Evolutionary conservation across 2,888 invertebrate species (phyloP).

Genomic region (Entomobrya multifasciata): DNA sequence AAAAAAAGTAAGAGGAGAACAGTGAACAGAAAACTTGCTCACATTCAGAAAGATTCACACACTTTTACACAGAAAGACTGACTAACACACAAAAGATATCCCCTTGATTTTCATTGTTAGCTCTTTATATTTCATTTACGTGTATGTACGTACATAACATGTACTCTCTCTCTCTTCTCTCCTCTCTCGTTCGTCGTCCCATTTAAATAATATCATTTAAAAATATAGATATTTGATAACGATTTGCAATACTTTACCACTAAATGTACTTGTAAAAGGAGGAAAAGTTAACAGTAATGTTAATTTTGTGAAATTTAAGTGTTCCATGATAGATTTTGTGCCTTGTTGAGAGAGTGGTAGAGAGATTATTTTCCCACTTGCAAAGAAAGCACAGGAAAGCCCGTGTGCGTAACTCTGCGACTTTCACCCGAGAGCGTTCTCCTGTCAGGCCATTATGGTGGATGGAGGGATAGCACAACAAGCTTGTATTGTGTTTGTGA

Average conservation of each 20-base stretch:
- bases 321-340: background rate
- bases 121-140: constrained; percentile 19
- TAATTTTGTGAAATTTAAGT: background rate
- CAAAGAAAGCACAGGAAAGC: constrained; percentile 69
- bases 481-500: background rate
- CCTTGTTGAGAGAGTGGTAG: background rate
- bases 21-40: too few relatives aligned
- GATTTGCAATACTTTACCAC: background rate
- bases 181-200: too few relatives aligned
- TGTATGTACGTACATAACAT: background rate
- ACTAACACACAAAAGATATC: constrained; percentile 29
- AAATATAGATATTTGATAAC: constrained; percentile 10
- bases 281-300: too few relatives aligned
- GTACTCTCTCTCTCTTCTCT: constrained; percentile 6
- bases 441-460: background rate
- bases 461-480: constrained; percentile 1
- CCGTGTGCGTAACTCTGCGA: constrained; percentile 51
- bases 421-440: constrained; percentile 51
- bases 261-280: background rate
- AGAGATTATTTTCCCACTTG: background rate
- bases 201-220: background rate
- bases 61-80: constrained; percentile 35
- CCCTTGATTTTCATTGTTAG: constrained; percentile 44
- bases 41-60: too few relatives aligned
- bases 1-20: background rate